Evolutionary conservation across 2,797 vertebrate species (phyloP).

Genomic region (Chelon auratus): DNA sequence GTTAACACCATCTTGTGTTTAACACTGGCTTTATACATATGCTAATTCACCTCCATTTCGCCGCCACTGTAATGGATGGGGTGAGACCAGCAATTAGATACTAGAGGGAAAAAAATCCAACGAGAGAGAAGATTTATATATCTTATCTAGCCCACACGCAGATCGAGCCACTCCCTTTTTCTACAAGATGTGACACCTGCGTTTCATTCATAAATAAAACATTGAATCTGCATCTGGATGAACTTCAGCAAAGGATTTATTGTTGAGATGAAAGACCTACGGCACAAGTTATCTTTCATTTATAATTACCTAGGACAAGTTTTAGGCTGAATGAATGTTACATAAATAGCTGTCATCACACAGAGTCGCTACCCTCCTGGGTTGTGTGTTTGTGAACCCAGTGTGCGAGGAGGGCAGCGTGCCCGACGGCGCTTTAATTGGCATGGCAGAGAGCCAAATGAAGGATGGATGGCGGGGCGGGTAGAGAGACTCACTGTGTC

Average conservation of each 20-base stretch:
- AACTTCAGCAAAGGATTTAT: slow-evolving; percentile 24
- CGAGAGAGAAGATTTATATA: slow-evolving; percentile 37
- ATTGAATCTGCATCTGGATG: slow-evolving; percentile 49
- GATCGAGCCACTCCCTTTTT: slow-evolving; percentile 9
- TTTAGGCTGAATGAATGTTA: slow-evolving; percentile 47
- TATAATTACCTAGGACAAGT: slow-evolving; percentile 33
- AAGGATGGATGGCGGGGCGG: slow-evolving; percentile 65
- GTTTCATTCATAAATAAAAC: slow-evolving; percentile 62
- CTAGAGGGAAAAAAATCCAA: slow-evolving; percentile 37
- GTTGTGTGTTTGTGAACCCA: slow-evolving; percentile 67
- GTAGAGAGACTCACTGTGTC: slow-evolving; percentile 58
- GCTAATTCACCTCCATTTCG: slow-evolving; percentile 77
- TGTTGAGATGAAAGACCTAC: slow-evolving; percentile 10
- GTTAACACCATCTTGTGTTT: slow-evolving; percentile 78
- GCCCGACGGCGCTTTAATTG: slow-evolving; percentile 77
- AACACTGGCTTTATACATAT: slow-evolving; percentile 77
- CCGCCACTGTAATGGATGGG: slow-evolving; percentile 71
- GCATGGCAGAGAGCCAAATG: slow-evolving; percentile 72
- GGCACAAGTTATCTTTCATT: slow-evolving; percentile 9
- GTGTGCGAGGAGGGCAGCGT: slow-evolving; percentile 60
- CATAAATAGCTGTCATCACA: slow-evolving; percentile 49
- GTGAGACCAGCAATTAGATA: slow-evolving; percentile 72
- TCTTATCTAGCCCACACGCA: slow-evolving; percentile 56
- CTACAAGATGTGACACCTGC: slow-evolving; percentile 28
- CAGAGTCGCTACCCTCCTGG: slow-evolving; percentile 28